Conservation (phyloP, 2,888 invertebrate genomes). For the Poecilobothrus nobilitatus region DNA sequence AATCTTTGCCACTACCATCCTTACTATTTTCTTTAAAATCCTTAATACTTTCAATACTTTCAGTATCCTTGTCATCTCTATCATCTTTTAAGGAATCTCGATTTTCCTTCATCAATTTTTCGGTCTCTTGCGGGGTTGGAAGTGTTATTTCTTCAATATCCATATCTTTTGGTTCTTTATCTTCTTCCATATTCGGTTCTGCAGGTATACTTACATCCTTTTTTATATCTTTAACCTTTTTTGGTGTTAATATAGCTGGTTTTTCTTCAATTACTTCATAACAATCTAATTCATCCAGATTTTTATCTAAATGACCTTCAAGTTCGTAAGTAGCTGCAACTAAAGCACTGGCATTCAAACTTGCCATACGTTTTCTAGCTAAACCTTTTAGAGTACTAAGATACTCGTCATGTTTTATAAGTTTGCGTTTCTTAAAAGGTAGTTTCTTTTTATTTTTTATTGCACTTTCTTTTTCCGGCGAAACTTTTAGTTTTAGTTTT, state of each 20-base stretch:
- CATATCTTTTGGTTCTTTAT: constrained; percentile 17
- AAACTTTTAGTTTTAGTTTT: constrained; percentile 34
- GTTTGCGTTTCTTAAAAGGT: constrained; percentile 44
- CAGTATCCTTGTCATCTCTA: constrained; percentile 36
- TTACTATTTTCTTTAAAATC: constrained; percentile 28
- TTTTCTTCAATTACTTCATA: constrained; percentile 36
- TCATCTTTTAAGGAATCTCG: constrained; percentile 14
- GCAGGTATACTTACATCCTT: not conserved
- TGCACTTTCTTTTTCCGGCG: constrained; percentile 29
- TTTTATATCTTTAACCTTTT: constrained; percentile 14
- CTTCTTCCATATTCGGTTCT: constrained; percentile 17
- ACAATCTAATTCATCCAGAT: constrained; percentile 35
- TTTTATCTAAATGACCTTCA: constrained; percentile 42
- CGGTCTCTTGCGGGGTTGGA: constrained; percentile 19
- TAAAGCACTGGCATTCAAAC: constrained; percentile 82
- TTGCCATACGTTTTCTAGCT: constrained; percentile 84
- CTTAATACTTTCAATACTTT: constrained; percentile 38
- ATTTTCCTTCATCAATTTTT: constrained; percentile 25
- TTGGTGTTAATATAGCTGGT: constrained; percentile 15
- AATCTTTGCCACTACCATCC: constrained; percentile 18
- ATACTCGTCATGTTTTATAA: constrained; percentile 31
- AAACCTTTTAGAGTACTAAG: constrained; percentile 32
- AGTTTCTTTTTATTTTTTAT: constrained; percentile 39
- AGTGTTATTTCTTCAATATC: constrained; percentile 13
- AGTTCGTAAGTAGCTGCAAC: constrained; percentile 81